A percentile compares a stretch with the other conserved stretches of the same genome.
These are phyloP conservation scores for Smittia sp. DNA, from an alignment of 2,888 invertebrate species.

Conservation along the genomic window DNA sequence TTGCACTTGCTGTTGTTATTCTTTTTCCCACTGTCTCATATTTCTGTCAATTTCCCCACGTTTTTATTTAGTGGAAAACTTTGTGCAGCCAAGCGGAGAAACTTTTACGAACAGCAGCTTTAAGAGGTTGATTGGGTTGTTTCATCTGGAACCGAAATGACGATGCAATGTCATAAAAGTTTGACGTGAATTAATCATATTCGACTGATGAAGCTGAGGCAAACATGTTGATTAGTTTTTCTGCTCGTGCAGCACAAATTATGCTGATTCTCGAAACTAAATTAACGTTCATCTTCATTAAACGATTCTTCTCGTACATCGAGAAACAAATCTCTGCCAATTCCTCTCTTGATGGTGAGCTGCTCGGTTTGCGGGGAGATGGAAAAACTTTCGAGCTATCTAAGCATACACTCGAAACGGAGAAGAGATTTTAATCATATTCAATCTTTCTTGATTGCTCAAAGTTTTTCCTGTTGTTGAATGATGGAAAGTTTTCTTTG, in stretches of 20 bases:
- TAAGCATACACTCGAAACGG: background rate
- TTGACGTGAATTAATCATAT: constrained; percentile 37
- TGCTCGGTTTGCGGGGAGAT: background rate
- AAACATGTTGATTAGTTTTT: constrained; percentile 23
- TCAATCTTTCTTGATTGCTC: constrained; percentile 35
- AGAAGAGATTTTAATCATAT: constrained; percentile 34
- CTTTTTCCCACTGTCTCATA: constrained; percentile 20
- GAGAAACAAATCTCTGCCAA: background rate
- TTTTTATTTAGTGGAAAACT: constrained; percentile 39
- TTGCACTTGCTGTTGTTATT: constrained; percentile 18
- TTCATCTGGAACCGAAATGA: background rate
- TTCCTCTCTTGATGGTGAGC: background rate
- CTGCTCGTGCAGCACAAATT: constrained; percentile 30
- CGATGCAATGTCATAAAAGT: background rate
- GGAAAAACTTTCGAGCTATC: background rate
- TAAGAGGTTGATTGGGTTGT: background rate
- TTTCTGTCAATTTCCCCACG: constrained; percentile 29
- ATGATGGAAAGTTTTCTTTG: constrained; percentile 9
- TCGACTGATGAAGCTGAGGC: constrained; percentile 15
- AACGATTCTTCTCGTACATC: background rate
- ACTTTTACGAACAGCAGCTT: background rate
- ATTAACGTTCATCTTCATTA: constrained; percentile 40
- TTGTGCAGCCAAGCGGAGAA: background rate
- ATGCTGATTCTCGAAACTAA: constrained; percentile 34
- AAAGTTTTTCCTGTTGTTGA: constrained; percentile 25